Percentiles rank a stretch among this genome's conserved stretches.
Conservation (phyloP, 1,140 invertebrate genomes). For the Sycobia sp. region DNA sequence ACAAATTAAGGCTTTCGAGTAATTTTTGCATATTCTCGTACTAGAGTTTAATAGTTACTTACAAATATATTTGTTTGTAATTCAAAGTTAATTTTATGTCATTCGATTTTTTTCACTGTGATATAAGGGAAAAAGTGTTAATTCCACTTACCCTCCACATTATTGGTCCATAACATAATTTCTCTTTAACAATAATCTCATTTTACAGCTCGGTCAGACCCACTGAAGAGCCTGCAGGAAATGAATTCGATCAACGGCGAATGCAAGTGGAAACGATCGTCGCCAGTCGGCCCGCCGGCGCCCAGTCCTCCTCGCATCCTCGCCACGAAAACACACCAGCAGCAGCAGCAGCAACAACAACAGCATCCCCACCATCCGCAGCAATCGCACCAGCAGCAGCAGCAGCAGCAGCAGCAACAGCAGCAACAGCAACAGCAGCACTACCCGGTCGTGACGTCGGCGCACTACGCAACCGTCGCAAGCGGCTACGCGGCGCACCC, state of each 20-base stretch:
- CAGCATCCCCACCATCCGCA: constrained; percentile 40
- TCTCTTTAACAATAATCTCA: too few species aligned
- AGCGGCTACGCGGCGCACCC: constrained; percentile 43
- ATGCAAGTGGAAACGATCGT: constrained; percentile 62
- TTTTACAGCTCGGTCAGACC: constrained; percentile 54
- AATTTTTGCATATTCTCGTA: too few species aligned
- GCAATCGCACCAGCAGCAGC: constrained; percentile 43
- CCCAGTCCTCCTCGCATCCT: constrained; percentile 50
- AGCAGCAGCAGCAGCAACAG: constrained; percentile 42
- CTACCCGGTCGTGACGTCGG: constrained; percentile 53
- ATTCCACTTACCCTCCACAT: too few species aligned
- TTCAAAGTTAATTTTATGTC: too few species aligned
- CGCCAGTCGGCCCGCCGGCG: constrained; percentile 48
- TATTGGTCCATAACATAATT: too few species aligned
- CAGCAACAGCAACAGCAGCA: constrained; percentile 39
- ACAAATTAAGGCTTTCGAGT: too few species aligned
- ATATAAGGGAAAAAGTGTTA: too few species aligned
- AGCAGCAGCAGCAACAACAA: constrained; percentile 43
- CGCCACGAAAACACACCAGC: constrained; percentile 42
- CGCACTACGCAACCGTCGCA: constrained; percentile 48
- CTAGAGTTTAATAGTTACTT: too few species aligned
- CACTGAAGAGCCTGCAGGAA: constrained; percentile 66
- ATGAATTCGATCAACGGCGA: constrained; percentile 64
- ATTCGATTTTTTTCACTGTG: too few species aligned
- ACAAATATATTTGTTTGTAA: too few species aligned